A percentile compares a stretch with the other conserved stretches of the same genome.
These are phyloP conservation scores for Spongilla lacustris DNA, from an alignment of 37 sponge, comb jelly and placozoan species.

Conservation along the genomic window DNA sequence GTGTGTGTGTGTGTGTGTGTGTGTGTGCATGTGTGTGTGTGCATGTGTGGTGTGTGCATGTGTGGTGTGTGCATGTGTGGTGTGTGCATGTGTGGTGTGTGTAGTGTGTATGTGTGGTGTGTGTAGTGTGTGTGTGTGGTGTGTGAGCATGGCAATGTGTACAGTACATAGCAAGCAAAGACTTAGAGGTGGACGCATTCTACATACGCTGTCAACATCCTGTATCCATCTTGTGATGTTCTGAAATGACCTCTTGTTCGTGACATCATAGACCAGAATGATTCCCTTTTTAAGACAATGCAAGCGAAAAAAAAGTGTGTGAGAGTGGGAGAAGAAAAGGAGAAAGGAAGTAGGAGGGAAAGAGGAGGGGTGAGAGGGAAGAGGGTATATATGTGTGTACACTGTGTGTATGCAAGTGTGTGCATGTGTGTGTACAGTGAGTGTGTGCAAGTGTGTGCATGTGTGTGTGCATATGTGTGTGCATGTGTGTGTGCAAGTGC, in stretches of 20 bases:
- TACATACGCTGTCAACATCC: constrained; percentile 92
- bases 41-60: background rate
- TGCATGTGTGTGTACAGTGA: background rate
- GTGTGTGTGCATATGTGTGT: background rate
- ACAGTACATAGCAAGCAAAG: background rate
- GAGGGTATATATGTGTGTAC: background rate
- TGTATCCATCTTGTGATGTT: constrained; percentile 95
- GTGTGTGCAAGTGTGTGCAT: background rate
- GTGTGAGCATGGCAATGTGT: background rate
- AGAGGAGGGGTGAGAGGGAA: background rate
- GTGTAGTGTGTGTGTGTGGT: too few species aligned
- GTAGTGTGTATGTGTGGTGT: too few species aligned
- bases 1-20: too few species aligned
- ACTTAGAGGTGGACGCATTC: too few species aligned
- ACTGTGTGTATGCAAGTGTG: background rate
- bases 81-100: too few species aligned
- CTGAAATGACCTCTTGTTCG: constrained; percentile 89
- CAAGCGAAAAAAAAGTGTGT: background rate
- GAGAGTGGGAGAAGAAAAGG: background rate
- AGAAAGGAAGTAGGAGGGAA: background rate
- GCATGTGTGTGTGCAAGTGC: background rate
- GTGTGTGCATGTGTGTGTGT: too few species aligned
- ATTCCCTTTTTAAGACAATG: constrained; percentile 73
- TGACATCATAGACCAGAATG: constrained; percentile 97
- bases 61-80: too few species aligned